These are phyloP conservation scores for Gnathonemus longibarbis DNA, from an alignment of 2,113 vertebrate species.

Conservation along the genomic window DNA sequence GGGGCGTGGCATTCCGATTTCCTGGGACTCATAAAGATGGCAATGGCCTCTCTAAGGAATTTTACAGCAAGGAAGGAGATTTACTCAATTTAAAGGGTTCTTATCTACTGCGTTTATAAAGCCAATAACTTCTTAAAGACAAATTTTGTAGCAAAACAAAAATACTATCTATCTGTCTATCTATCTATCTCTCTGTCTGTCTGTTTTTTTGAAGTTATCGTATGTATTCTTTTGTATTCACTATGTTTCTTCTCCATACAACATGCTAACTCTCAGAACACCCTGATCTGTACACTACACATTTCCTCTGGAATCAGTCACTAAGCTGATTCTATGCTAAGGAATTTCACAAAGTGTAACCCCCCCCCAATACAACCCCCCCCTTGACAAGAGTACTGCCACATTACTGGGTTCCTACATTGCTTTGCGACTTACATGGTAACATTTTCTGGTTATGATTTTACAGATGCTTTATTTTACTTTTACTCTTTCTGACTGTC, in stretches of 20 bases:
- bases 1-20: neutral
- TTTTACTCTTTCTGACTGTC: neutral
- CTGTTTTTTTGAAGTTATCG: neutral
- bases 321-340: neutral
- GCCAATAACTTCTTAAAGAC: neutral
- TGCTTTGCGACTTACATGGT: slow-evolving; percentile 22
- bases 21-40: neutral
- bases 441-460: slow-evolving; percentile 36
- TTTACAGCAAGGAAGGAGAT: neutral
- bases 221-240: neutral
- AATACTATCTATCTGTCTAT: neutral
- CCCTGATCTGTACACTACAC: neutral
- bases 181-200: neutral
- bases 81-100: neutral
- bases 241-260: neutral
- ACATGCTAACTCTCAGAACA: neutral
- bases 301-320: slow-evolving; percentile 21
- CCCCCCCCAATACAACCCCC: neutral
- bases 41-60: neutral
- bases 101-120: neutral
- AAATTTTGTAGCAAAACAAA: neutral
- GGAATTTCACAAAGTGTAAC: slow-evolving; percentile 13
- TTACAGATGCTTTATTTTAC: slow-evolving; percentile 21
- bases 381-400: neutral
- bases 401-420: slow-evolving; percentile 15